Evolutionary conservation across 2,888 invertebrate genomes (phyloP).

Genomic region (Cheilosia soror): DNA sequence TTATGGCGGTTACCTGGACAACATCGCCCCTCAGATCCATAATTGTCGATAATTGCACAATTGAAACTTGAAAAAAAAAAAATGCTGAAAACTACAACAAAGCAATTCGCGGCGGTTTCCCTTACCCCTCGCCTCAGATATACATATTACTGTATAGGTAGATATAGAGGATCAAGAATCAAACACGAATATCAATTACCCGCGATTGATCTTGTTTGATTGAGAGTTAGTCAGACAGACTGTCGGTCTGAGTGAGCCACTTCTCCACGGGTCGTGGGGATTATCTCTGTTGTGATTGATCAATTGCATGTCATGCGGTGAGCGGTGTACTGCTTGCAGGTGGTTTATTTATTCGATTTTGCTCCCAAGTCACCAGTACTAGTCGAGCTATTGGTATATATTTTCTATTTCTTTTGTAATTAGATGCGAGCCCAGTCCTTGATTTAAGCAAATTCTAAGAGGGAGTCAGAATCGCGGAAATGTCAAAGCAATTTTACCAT

Average conservation of each 20-base stretch:
- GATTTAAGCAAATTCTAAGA: constrained; percentile 45
- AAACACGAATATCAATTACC: constrained; percentile 71
- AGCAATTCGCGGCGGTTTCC: constrained; percentile 53
- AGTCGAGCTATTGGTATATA: constrained; percentile 24
- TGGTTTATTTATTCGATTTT: constrained; percentile 57
- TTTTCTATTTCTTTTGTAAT: constrained; percentile 43
- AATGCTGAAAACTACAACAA: constrained; percentile 43
- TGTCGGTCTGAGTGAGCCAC: constrained; percentile 65
- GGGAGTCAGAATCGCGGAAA: constrained; percentile 59
- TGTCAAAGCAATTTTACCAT: constrained; percentile 71
- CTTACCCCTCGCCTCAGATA: not conserved
- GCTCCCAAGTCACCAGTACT: constrained; percentile 3
- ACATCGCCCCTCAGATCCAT: constrained; percentile 56
- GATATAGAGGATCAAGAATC: constrained; percentile 28
- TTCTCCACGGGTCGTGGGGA: constrained; percentile 43
- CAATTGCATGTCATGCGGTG: constrained; percentile 64
- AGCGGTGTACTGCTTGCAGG: constrained; percentile 51
- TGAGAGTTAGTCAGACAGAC: constrained; percentile 72
- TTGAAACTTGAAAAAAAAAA: constrained; percentile 41
- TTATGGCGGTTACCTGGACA: constrained; percentile 49
- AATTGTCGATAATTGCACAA: constrained; percentile 75
- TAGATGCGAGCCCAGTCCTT: constrained; percentile 69
- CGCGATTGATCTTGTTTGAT: constrained; percentile 74
- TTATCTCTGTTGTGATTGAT: constrained; percentile 65
- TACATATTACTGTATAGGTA: too few relatives aligned